Conservation (phyloP, 2,113 vertebrate species). For the Mobula hypostoma region DNA sequence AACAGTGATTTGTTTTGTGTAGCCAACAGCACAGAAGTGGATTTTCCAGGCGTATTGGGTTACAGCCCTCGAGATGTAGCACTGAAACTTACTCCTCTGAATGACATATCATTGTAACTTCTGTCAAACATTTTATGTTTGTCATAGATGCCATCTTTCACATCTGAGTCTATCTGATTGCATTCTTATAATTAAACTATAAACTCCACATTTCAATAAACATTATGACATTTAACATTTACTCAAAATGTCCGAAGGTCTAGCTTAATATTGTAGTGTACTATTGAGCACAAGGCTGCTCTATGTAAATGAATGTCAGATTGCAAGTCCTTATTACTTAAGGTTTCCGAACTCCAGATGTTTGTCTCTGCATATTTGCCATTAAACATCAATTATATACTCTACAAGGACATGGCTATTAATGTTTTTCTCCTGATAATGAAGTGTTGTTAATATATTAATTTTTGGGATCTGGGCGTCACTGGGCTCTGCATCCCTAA, state of each 20-base stretch:
- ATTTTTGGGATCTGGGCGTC: not conserved
- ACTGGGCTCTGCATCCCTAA: no score
- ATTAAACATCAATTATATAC: not conserved
- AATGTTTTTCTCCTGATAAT: not conserved
- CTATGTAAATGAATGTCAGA: no score
- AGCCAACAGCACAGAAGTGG: not conserved
- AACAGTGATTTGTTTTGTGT: conserved; percentile 33
- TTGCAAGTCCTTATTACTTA: not conserved
- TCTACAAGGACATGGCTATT: not conserved
- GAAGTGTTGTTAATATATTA: not conserved
- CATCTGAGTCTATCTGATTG: not conserved
- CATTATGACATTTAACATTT: not conserved
- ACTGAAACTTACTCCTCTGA: not conserved
- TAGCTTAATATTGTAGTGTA: not conserved
- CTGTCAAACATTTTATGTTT: not conserved
- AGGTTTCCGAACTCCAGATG: not conserved
- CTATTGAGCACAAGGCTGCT: not conserved
- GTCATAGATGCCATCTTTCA: not conserved
- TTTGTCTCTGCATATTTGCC: not conserved
- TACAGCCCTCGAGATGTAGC: not conserved
- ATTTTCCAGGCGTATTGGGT: conserved; percentile 33
- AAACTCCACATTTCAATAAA: not conserved
- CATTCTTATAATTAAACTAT: not conserved
- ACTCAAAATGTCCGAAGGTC: not conserved
- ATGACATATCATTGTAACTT: not conserved